These are phyloP conservation scores for Augochlorella aurata DNA, from an alignment of 2,888 invertebrate species.

Conservation along the genomic window DNA sequence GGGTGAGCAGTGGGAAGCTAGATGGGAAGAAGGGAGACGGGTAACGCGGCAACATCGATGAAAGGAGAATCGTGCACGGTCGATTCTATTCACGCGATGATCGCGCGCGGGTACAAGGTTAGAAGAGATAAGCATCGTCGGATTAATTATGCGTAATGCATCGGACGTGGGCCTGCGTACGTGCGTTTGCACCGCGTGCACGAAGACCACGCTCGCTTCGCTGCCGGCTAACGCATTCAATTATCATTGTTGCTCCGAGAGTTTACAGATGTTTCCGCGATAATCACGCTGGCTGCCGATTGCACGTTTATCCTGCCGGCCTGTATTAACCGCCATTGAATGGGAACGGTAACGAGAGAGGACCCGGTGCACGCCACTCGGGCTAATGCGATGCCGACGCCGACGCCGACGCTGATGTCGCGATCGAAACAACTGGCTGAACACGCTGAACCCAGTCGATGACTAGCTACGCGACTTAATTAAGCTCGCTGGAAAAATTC, in stretches of 20 bases:
- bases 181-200: conserved; percentile 9
- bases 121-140: conserved; percentile 70
- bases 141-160: conserved; percentile 78
- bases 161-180: conserved; percentile 48
- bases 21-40: background rate
- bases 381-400: conserved; percentile 21
- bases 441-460: background rate
- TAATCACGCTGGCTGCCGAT: conserved; percentile 70
- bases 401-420: conserved; percentile 9
- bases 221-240: conserved; percentile 68
- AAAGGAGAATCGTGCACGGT: conserved; percentile 65
- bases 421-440: conserved; percentile 24
- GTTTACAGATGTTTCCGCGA: conserved; percentile 72
- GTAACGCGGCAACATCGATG: conserved; percentile 52
- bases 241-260: conserved; percentile 71
- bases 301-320: conserved; percentile 63
- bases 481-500: conserved; percentile 63
- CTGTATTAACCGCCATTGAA: conserved; percentile 65
- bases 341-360: conserved; percentile 64
- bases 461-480: conserved; percentile 57
- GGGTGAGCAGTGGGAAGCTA: too few relatives aligned
- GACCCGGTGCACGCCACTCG: conserved; percentile 23
- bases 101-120: conserved; percentile 63
- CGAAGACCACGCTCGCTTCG: conserved; percentile 24
- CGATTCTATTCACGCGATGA: conserved; percentile 69